Evolutionary conservation across 2,797 vertebrate species (phyloP).

Genomic region (Pseudotriccus pelzelni): DNA sequence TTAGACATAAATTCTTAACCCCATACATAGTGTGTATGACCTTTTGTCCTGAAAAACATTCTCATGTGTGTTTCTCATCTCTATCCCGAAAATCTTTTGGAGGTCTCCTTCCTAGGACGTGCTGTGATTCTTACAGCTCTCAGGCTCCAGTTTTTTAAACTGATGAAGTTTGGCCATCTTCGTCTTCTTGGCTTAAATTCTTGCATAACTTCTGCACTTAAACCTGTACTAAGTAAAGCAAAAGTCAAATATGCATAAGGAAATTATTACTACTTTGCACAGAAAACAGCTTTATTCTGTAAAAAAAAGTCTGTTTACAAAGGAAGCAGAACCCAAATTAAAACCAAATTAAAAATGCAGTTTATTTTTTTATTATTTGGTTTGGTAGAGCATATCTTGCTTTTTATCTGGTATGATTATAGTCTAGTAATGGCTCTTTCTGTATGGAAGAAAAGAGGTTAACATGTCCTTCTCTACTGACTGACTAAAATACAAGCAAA

Average conservation of each 20-base stretch:
- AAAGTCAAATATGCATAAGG: background rate
- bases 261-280: background rate
- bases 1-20: background rate
- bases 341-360: background rate
- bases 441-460: background rate
- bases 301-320: background rate
- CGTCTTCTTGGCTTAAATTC: background rate
- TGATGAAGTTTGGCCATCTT: background rate
- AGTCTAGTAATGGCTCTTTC: background rate
- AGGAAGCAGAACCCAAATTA: background rate
- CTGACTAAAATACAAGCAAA: background rate
- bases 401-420: background rate
- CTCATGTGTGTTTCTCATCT: background rate
- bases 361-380: background rate
- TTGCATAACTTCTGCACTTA: background rate
- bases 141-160: background rate
- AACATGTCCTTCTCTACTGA: background rate
- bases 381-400: background rate
- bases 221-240: background rate
- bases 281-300: background rate
- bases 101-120: background rate
- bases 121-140: background rate
- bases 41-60: background rate
- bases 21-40: rapidly evolving
- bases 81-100: background rate